Evolutionary conservation across 2,888 invertebrate genomes (phyloP).

Genomic region (Hirtodrosophila duncani): DNA sequence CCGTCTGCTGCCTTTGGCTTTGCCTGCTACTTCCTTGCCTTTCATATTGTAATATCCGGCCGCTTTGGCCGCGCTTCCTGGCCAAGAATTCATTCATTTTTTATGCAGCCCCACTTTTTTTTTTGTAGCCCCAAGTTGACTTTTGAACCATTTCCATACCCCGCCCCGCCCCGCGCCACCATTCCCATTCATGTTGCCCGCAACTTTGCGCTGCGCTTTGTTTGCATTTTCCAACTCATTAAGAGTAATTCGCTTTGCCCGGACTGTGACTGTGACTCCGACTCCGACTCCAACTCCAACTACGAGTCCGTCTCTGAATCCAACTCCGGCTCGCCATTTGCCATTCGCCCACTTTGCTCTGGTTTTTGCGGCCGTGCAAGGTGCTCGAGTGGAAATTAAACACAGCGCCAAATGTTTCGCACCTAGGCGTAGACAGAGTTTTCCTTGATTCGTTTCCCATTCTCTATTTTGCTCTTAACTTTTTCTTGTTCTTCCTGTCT

Average conservation of each 20-base stretch:
- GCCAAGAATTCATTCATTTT: slow-evolving; percentile 17
- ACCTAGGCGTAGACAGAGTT: too few relatives aligned
- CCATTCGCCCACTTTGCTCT: slow-evolving; percentile 21
- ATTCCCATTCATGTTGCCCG: background rate
- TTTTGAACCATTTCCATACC: background rate
- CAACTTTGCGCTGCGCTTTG: slow-evolving; percentile 39
- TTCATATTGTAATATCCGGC: slow-evolving; percentile 47
- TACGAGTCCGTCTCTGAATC: background rate
- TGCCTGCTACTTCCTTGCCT: slow-evolving; percentile 3
- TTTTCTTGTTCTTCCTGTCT: too few relatives aligned
- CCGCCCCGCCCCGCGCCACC: background rate
- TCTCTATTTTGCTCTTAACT: too few relatives aligned
- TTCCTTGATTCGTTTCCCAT: too few relatives aligned
- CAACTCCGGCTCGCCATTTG: background rate
- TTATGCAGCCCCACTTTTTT: slow-evolving; percentile 9
- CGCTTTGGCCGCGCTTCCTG: slow-evolving; percentile 23
- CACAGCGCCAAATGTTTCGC: slow-evolving; percentile 14
- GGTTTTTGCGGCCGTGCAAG: slow-evolving; percentile 20
- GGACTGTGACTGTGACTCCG: slow-evolving; percentile 2
- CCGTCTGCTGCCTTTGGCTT: slow-evolving; percentile 6
- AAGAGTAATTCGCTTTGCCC: slow-evolving; percentile 43
- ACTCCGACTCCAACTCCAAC: background rate
- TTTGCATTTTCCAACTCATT: slow-evolving; percentile 55
- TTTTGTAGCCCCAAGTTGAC: slow-evolving; percentile 7
- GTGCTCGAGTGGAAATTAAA: slow-evolving; percentile 45